phyloP scores from a whole-genome alignment of 1,140 invertebrate species.

The Brachionus rotundiformis region DNA sequence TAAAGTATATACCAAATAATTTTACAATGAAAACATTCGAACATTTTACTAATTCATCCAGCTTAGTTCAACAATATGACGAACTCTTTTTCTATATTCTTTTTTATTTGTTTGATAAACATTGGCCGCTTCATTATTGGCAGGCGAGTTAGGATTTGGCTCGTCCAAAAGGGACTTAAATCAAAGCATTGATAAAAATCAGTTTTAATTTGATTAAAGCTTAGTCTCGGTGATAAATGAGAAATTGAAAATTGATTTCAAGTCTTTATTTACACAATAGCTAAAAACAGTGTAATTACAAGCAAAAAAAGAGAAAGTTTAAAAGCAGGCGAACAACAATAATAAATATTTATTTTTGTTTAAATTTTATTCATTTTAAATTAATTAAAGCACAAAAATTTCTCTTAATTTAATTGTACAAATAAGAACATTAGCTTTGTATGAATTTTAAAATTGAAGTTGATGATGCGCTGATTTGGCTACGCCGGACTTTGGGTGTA shows the following conservation, averaged over 20 bases:
- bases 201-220: neutral
- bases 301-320: slow-evolving; percentile 58
- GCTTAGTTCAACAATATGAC: slow-evolving; percentile 63
- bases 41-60: slow-evolving; percentile 56
- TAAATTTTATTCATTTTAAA: slow-evolving; percentile 32
- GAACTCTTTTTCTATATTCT: slow-evolving; percentile 64
- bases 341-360: neutral
- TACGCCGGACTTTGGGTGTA: neutral
- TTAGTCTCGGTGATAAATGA: slow-evolving; percentile 53
- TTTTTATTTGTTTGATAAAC: slow-evolving; percentile 64
- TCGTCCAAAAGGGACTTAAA: slow-evolving; percentile 65
- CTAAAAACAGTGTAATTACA: slow-evolving; percentile 63
- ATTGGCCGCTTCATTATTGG: slow-evolving; percentile 64
- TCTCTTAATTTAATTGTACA: slow-evolving; percentile 23
- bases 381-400: neutral
- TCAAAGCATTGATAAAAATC: neutral
- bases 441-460: neutral
- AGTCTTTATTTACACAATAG: slow-evolving; percentile 57
- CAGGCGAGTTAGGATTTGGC: slow-evolving; percentile 65
- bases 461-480: neutral
- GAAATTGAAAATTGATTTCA: neutral
- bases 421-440: neutral
- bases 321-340: slow-evolving; percentile 20
- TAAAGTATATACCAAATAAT: neutral
- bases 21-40: neutral